These are phyloP conservation scores for Styela clava DNA, from an alignment of 23 tunicate genomes.

Conservation along the genomic window DNA sequence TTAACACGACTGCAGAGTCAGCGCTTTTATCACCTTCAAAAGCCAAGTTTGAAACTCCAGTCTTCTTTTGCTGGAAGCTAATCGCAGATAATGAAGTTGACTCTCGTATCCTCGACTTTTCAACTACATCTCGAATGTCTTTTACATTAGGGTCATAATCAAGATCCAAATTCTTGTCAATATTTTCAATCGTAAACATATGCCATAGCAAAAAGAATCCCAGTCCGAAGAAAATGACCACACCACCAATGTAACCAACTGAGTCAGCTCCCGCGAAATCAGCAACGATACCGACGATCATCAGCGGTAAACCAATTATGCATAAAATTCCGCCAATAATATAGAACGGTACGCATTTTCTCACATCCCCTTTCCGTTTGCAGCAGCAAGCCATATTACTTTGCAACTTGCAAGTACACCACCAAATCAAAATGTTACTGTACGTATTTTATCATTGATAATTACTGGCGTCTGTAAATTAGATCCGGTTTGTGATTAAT, in stretches of 20 bases:
- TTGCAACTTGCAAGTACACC: background rate
- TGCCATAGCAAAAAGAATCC: constrained; percentile 70
- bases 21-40: background rate
- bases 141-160: constrained; percentile 19
- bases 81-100: background rate
- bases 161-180: background rate
- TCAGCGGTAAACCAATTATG: constrained; percentile 56
- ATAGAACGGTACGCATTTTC: constrained; percentile 55
- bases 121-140: constrained; percentile 13
- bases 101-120: constrained; percentile 1
- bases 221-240: constrained; percentile 53
- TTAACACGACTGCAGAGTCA: too few relatives aligned
- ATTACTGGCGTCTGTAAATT: too few relatives aligned
- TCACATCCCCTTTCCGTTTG: constrained; percentile 39
- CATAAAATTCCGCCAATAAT: constrained; percentile 50
- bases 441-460: too few relatives aligned
- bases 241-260: constrained; percentile 74
- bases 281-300: constrained; percentile 67
- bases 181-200: constrained; percentile 54
- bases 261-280: constrained; percentile 45
- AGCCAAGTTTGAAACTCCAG: background rate
- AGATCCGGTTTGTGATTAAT: too few relatives aligned
- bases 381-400: constrained; percentile 18
- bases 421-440: background rate
- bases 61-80: background rate